phyloP scores from a whole-genome alignment of 2,113 vertebrate genomes.

The Leuciscus idus region DNA sequence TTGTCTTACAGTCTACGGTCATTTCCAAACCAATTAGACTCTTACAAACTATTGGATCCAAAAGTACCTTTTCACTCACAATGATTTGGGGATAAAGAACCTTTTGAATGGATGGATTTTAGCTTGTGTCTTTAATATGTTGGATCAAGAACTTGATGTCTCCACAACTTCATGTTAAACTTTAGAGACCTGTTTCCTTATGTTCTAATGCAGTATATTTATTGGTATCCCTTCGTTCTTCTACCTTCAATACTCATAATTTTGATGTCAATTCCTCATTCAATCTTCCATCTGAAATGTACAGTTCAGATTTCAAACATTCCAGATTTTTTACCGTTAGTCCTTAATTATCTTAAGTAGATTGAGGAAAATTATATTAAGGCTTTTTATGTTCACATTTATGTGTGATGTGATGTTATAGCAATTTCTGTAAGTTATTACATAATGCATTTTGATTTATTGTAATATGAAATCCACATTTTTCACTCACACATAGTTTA shows the following conservation, averaged over 20 bases:
- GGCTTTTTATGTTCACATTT: conserved; percentile 17
- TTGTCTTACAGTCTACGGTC: conserved; percentile 43
- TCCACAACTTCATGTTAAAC: neutral
- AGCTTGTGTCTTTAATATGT: neutral
- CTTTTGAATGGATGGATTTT: neutral
- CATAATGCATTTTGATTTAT: neutral
- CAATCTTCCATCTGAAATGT: conserved; percentile 1
- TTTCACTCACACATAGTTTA: neutral
- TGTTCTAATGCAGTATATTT: conserved; percentile 43
- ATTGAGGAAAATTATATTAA: neutral
- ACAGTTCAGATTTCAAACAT: conserved; percentile 26
- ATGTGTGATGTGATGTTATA: conserved; percentile 10
- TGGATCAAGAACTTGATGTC: conserved; percentile 17
- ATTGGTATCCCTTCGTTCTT: conserved; percentile 13
- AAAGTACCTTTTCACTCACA: neutral
- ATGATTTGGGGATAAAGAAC: neutral
- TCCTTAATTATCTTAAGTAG: conserved; percentile 6
- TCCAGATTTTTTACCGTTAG: conserved; percentile 32
- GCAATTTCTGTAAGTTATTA: neutral
- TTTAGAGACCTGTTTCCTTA: conserved; percentile 25
- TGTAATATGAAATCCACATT: neutral
- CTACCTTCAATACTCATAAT: neutral
- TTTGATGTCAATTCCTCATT: conserved; percentile 26
- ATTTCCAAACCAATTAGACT: conserved; percentile 17
- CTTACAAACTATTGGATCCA: neutral